These are phyloP conservation scores for Drosophila hydei DNA, from an alignment of 1,140 invertebrate genomes.

Conservation along the genomic window DNA sequence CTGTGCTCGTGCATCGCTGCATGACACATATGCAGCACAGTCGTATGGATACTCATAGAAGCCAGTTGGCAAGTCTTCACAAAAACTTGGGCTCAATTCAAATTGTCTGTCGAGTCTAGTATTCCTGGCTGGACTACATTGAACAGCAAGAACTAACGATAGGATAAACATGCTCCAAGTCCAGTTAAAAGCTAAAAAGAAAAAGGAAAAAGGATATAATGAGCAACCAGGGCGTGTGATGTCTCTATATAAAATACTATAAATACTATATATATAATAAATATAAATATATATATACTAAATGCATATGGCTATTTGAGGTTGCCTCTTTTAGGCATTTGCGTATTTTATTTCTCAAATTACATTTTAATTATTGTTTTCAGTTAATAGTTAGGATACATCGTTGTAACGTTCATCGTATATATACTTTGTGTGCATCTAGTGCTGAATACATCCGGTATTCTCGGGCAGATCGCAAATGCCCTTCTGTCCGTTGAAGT, in stretches of 20 bases:
- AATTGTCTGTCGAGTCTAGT: not conserved
- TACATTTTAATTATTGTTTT: not conserved
- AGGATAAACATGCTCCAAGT: not conserved
- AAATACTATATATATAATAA: not conserved
- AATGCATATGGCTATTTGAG: not conserved
- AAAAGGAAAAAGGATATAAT: not conserved
- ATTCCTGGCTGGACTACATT: not conserved
- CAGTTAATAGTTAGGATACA: not conserved
- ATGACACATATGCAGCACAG: conserved; percentile 59
- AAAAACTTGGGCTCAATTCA: not conserved
- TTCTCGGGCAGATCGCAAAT: conserved; percentile 73
- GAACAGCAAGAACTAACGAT: not conserved
- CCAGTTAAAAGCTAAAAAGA: not conserved
- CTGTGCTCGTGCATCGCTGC: conserved; percentile 26
- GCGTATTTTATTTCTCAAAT: conserved; percentile 39
- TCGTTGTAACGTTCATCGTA: not conserved
- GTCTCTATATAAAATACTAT: no score
- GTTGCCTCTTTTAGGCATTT: conserved; percentile 45
- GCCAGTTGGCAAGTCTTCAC: conserved; percentile 19
- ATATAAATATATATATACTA: not conserved
- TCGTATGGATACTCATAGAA: conserved; percentile 54
- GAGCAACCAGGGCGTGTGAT: not conserved
- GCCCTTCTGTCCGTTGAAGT: conserved; percentile 69
- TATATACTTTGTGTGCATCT: not conserved
- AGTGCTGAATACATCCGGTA: conserved; percentile 35